A percentile compares a stretch with the other conserved stretches of the same genome.
phyloP scores from a whole-genome alignment of 2,888 invertebrate genomes.

The Tipula vernalis region DNA sequence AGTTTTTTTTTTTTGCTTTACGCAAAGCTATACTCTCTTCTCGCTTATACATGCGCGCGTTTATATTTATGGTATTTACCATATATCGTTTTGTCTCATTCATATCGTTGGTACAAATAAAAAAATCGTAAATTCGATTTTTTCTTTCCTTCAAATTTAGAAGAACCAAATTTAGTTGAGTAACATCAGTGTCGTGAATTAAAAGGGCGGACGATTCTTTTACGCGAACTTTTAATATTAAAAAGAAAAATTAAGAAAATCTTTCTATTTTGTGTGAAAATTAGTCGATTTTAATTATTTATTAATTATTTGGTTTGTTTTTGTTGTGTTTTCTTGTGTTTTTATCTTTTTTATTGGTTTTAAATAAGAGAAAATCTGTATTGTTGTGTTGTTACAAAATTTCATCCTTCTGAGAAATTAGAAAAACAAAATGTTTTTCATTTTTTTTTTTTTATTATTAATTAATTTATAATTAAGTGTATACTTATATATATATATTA shows the following conservation, averaged over 20 bases:
- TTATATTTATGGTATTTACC: not conserved
- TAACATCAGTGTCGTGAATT: not conserved
- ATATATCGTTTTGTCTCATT: not conserved
- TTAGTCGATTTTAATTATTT: not conserved
- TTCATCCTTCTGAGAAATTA: not conserved
- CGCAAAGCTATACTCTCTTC: not conserved
- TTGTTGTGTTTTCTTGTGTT: not conserved
- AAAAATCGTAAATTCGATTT: not conserved
- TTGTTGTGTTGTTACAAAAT: not conserved
- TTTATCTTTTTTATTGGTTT: not conserved
- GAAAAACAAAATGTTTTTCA: not conserved
- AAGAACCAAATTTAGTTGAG: conserved; percentile 5
- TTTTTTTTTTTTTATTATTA: not conserved
- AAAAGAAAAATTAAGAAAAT: not conserved
- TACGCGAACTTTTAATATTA: not conserved
- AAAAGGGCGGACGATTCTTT: not conserved
- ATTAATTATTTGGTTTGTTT: not conserved
- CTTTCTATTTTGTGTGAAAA: not conserved
- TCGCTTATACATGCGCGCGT: not conserved
- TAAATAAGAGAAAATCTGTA: not conserved
- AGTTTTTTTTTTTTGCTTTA: not conserved
- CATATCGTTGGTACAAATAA: not conserved
- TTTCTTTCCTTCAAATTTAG: not conserved
- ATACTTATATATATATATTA: not conserved
- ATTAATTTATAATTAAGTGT: not conserved